These are phyloP conservation scores for Drosophila paulistorum DNA, from an alignment of 1,140 invertebrate species.

Conservation along the genomic window DNA sequence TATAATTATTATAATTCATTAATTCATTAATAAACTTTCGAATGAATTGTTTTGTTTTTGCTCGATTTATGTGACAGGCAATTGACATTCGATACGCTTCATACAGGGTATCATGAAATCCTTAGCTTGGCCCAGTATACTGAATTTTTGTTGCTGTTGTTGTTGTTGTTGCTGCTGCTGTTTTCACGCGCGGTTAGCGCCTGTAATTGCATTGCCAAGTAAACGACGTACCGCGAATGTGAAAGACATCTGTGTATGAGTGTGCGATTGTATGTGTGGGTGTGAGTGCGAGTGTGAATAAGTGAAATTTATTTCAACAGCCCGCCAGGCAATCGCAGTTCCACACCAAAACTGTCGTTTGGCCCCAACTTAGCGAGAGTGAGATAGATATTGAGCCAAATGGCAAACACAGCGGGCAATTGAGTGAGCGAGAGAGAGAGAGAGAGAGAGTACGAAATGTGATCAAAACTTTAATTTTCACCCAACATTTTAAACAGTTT, in stretches of 20 bases:
- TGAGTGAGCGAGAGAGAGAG: not conserved
- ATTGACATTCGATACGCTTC: too few relatives aligned
- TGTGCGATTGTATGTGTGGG: conserved; percentile 26
- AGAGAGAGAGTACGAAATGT: not conserved
- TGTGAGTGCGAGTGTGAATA: conserved; percentile 56
- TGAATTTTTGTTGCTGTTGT: conserved; percentile 35
- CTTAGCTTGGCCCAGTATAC: not conserved
- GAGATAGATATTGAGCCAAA: conserved; percentile 1
- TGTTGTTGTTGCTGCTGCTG: conserved; percentile 48
- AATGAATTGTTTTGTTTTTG: too few relatives aligned
- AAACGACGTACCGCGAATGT: conserved; percentile 71
- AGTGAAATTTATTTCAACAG: conserved; percentile 79
- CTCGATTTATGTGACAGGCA: too few relatives aligned
- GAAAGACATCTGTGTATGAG: conserved; percentile 41
- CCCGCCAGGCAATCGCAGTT: conserved; percentile 60
- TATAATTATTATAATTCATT: too few relatives aligned
- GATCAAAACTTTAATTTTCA: conserved; percentile 11
- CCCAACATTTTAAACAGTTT: conserved; percentile 2
- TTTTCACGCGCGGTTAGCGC: conserved; percentile 79
- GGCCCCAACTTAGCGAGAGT: conserved; percentile 35
- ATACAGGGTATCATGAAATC: not conserved
- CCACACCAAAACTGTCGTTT: conserved; percentile 65
- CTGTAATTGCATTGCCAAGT: conserved; percentile 80
- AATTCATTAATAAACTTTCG: too few relatives aligned
- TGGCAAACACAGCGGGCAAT: not conserved